Evolutionary conservation across 2,797 vertebrate genomes (phyloP).

Genomic region (Sciaenops ocellatus): DNA sequence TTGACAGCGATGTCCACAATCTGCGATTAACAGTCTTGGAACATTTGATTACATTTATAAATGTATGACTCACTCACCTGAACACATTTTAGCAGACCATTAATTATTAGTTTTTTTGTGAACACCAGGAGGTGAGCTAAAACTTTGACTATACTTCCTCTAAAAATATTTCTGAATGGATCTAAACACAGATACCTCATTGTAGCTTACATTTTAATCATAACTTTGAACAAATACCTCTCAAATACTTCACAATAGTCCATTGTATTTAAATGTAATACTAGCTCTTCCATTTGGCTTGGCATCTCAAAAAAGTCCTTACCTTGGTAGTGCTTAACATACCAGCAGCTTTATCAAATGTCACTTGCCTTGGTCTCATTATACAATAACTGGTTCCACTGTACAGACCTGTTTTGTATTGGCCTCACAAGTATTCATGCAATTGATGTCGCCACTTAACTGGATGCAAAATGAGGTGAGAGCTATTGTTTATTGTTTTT

Average conservation of each 20-base stretch:
- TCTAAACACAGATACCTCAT: background rate
- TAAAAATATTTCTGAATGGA: background rate
- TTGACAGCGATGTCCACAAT: background rate
- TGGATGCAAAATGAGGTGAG: slow-evolving; percentile 20
- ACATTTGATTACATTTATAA: slow-evolving; percentile 32
- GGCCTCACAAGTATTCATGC: slow-evolving; percentile 11
- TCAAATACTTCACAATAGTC: background rate
- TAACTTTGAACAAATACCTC: background rate
- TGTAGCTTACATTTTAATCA: background rate
- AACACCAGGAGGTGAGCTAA: background rate
- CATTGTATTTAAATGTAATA: background rate
- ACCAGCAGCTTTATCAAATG: slow-evolving; percentile 12
- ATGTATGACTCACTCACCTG: slow-evolving; percentile 10
- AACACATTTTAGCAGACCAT: slow-evolving; percentile 26
- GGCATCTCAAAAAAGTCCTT: background rate
- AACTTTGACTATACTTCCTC: slow-evolving; percentile 10
- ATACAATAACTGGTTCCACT: slow-evolving; percentile 14
- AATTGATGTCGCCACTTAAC: slow-evolving; percentile 23
- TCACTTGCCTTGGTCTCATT: slow-evolving; percentile 4
- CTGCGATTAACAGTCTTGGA: slow-evolving; percentile 15
- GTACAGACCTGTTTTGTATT: slow-evolving; percentile 18
- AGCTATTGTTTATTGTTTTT: slow-evolving; percentile 32
- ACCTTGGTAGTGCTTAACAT: background rate
- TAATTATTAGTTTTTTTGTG: slow-evolving; percentile 22
- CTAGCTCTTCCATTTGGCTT: background rate